Percentiles rank a stretch among this genome's conserved stretches.
Evolutionary conservation across 2,797 vertebrate genomes (phyloP).

Genomic region (Mareca strepera): DNA sequence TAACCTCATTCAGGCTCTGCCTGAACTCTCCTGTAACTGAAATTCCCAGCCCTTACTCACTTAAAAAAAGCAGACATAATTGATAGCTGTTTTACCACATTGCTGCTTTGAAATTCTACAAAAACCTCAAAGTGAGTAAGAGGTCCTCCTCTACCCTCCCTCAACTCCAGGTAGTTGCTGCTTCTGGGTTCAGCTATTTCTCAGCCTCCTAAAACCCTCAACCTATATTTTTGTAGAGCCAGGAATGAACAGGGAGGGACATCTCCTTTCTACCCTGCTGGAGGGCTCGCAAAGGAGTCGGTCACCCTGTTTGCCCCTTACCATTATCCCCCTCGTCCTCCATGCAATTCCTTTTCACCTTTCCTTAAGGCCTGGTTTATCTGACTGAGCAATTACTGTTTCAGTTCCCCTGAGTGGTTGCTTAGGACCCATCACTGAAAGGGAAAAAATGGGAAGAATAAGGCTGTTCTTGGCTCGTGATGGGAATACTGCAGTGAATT

Average conservation of each 20-base stretch:
- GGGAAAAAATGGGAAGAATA: background rate
- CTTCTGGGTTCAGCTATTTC: background rate
- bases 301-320: rapidly evolving
- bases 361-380: background rate
- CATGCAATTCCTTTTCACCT: background rate
- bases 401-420: background rate
- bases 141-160: background rate
- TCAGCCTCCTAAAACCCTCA: background rate
- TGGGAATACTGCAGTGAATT: background rate
- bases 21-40: slow-evolving; percentile 25
- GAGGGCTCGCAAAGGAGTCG: background rate
- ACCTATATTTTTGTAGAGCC: background rate
- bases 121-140: background rate
- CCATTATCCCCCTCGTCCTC: background rate
- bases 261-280: background rate
- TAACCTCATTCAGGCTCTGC: slow-evolving; percentile 55
- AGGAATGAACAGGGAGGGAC: background rate
- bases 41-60: slow-evolving; percentile 1
- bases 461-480: background rate
- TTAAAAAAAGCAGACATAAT: slow-evolving; percentile 42
- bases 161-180: background rate
- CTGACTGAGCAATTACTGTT: background rate
- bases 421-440: background rate
- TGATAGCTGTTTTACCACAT: slow-evolving; percentile 35
- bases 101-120: background rate